A percentile compares a stretch with the other conserved stretches of the same genome.
Evolutionary conservation across 92 coral and sea anemone species (phyloP).

Genomic region (Epizoanthus scotinus): DNA sequence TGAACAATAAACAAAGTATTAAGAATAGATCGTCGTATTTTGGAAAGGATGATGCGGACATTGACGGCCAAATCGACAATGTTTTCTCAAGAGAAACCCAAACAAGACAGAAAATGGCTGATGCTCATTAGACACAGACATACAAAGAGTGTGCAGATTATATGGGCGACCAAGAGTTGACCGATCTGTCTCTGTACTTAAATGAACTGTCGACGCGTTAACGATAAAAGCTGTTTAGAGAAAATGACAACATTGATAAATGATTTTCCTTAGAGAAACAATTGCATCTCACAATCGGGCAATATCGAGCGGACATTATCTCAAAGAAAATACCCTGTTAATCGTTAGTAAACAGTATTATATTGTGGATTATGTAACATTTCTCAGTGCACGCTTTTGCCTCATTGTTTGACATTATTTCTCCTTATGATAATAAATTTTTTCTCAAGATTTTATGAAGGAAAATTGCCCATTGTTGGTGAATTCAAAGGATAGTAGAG

Average conservation of each 20-base stretch:
- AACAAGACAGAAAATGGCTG: no score
- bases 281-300: neutral
- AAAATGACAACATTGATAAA: neutral
- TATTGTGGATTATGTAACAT: constrained; percentile 6
- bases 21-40: no score
- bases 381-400: constrained; percentile 19
- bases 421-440: constrained; percentile 28
- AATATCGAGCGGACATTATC: constrained; percentile 6
- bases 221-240: neutral
- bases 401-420: constrained; percentile 25
- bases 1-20: no score
- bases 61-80: no score
- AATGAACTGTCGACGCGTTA: neutral
- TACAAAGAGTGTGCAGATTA: no score
- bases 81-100: no score
- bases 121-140: no score
- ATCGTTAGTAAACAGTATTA: neutral
- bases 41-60: no score
- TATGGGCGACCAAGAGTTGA: no score
- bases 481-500: constrained; percentile 12
- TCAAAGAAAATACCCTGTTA: constrained; percentile 10
- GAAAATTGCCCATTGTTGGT: constrained; percentile 33
- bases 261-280: neutral
- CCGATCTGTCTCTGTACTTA: neutral
- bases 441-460: constrained; percentile 30